Evolutionary conservation across 2,797 vertebrate genomes (phyloP).

Genomic region (Smutsia gigantea): DNA sequence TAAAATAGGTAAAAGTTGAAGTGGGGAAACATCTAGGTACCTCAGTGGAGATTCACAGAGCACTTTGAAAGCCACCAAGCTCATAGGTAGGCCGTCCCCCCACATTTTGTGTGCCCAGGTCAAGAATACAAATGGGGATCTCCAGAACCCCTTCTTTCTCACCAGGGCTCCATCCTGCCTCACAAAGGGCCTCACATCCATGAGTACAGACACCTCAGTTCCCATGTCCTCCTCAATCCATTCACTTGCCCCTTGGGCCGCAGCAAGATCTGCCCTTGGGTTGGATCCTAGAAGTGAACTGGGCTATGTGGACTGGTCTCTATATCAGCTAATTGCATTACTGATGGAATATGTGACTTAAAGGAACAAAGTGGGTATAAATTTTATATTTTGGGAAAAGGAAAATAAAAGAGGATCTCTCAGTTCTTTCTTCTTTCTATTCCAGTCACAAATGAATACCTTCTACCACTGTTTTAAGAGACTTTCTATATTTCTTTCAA

Average conservation of each 20-base stretch:
- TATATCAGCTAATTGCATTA: neutral
- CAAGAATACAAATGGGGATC: neutral
- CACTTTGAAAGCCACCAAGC: neutral
- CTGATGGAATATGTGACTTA: neutral
- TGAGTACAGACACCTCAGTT: neutral
- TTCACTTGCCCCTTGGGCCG: neutral
- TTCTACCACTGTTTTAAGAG: slow-evolving; percentile 33
- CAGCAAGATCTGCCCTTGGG: neutral
- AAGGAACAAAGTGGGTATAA: neutral
- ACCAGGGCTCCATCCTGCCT: neutral
- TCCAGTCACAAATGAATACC: neutral
- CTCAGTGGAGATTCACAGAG: neutral
- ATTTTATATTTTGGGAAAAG: neutral
- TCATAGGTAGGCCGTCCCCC: neutral
- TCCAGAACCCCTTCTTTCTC: neutral
- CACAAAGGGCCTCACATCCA: neutral
- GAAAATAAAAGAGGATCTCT: neutral
- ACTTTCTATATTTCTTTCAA: slow-evolving; percentile 15
- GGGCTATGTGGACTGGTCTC: neutral
- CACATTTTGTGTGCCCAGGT: neutral
- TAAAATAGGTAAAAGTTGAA: slow-evolving; percentile 29
- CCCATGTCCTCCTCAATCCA: neutral
- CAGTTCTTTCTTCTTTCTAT: slow-evolving; percentile 7
- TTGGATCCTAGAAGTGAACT: neutral
- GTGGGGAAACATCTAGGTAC: neutral